Evolutionary conservation across 2,888 invertebrate genomes (phyloP), one percentile per base, ranked within the genome.

Genomic region (Scelioninae gen. 1): DNA sequence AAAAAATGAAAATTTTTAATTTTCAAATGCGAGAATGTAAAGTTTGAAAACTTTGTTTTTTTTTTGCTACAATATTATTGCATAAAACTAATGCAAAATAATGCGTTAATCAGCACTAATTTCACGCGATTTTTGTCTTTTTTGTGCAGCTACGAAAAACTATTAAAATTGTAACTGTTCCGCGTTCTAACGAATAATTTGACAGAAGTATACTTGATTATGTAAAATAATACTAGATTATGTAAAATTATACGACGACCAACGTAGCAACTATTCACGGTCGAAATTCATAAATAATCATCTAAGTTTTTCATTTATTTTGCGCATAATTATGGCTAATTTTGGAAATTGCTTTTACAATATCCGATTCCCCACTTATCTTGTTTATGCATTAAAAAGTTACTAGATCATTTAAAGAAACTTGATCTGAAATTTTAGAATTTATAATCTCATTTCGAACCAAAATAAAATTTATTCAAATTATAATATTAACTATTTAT

Each of bases 211-310:
- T 45, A 53, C 62, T 62, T 69, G 55, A 77, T 62, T 77, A 77
- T 77, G 69, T 47, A 77, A 69, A 77, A 16, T 56, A 55, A 68
- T 38, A 31, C 58, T 34, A 58, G 58, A 76, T 68, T 76, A 76
- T 76, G 76, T 43, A 76, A 76, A 76, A 1, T 76, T 76, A 74
- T 74, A 45, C 74, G 11, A 40, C 45, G 11, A 15, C 23, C 10
- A 74, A 29, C 55, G 45, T 45, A 15, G 43, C 15, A 32, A 74
- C 74, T 63, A 66, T 76, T 68, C 68, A 76, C 60, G 62, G 76
- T 62, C 68, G 68, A 76, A 68, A 62, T 56, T 66, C 60, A 76
- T 76, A 68, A 77, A 69, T 77, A 77, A 51, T 10, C 75, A 68
- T 9, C 16, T 15, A 15, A 40, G 45, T 63, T 63, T 55, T 62